phyloP scores from a whole-genome alignment of 2,888 invertebrate genomes.

The Folsomia manolachei region DNA sequence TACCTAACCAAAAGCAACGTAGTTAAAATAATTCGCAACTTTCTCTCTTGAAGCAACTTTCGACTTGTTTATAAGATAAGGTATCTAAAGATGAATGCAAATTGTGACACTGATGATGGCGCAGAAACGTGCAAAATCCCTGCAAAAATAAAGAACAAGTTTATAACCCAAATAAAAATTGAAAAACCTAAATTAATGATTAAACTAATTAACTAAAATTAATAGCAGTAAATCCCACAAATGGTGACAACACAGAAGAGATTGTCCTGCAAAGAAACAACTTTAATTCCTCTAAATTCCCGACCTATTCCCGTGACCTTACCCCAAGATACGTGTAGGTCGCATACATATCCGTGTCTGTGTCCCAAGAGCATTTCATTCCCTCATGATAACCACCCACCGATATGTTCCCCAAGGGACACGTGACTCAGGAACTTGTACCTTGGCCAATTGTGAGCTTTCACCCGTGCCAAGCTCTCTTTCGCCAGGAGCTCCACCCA shows the following conservation, averaged over 20 bases:
- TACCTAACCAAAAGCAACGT: too few species aligned
- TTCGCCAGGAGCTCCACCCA: conserved; percentile 40
- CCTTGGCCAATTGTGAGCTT: conserved; percentile 26
- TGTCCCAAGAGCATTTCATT: conserved; percentile 48
- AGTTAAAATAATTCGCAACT: too few species aligned
- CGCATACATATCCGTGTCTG: conserved; percentile 46
- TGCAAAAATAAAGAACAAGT: too few species aligned
- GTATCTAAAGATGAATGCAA: too few species aligned
- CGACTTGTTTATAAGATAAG: too few species aligned
- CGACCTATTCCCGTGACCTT: conserved; percentile 16
- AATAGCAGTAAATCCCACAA: conserved; percentile 46
- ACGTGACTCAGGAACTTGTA: conserved; percentile 45
- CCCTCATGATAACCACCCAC: conserved; percentile 45
- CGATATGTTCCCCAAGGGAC: conserved; percentile 45
- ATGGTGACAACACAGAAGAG: conserved; percentile 46
- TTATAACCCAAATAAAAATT: too few species aligned
- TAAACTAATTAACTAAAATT: too few species aligned
- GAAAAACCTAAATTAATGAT: too few species aligned
- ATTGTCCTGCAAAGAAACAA: conserved; percentile 28
- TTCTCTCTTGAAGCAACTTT: too few species aligned
- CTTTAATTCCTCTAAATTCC: not conserved
- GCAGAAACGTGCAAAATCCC: too few species aligned
- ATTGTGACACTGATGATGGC: too few species aligned
- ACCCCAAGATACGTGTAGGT: conserved; percentile 45
- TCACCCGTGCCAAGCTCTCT: not conserved